These are phyloP conservation scores for Alethe castanea DNA, from an alignment of 2,113 vertebrate genomes.

Conservation along the genomic window DNA sequence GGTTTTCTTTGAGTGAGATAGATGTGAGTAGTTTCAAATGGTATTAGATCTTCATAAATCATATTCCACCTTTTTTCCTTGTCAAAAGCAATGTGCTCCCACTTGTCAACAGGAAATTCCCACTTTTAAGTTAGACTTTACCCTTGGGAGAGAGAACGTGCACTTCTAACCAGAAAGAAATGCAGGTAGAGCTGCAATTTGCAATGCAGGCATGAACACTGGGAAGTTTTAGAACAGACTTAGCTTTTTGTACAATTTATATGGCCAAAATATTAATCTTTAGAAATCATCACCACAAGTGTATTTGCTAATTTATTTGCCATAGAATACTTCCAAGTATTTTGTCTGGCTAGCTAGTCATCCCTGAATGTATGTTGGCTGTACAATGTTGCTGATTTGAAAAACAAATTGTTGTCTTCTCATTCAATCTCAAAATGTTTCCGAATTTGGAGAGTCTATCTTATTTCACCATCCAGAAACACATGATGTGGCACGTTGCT, in stretches of 20 bases:
- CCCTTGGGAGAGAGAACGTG: not conserved
- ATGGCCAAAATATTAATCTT: not conserved
- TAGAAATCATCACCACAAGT: not conserved
- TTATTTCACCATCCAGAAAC: not conserved
- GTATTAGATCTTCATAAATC: conserved; percentile 36
- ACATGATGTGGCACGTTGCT: rapidly evolving
- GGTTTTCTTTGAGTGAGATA: conserved; percentile 35
- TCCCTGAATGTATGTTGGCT: not conserved
- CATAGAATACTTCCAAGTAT: not conserved
- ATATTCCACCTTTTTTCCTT: not conserved
- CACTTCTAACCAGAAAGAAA: not conserved
- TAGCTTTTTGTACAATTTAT: not conserved
- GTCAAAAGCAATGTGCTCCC: not conserved
- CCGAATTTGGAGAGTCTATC: not conserved
- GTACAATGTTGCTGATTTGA: not conserved
- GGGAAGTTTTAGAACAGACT: not conserved
- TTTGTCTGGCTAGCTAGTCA: not conserved
- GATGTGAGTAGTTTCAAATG: conserved; percentile 10
- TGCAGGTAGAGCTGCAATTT: not conserved
- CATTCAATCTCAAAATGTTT: not conserved
- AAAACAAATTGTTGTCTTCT: not conserved
- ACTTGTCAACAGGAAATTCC: not conserved
- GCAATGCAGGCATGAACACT: not conserved
- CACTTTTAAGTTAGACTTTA: not conserved
- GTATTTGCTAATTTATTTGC: not conserved